Percentiles rank a stretch among this genome's conserved stretches.
Evolutionary conservation across 2,113 vertebrate genomes (phyloP).

Genomic region (Zosterops hypoxanthus): DNA sequence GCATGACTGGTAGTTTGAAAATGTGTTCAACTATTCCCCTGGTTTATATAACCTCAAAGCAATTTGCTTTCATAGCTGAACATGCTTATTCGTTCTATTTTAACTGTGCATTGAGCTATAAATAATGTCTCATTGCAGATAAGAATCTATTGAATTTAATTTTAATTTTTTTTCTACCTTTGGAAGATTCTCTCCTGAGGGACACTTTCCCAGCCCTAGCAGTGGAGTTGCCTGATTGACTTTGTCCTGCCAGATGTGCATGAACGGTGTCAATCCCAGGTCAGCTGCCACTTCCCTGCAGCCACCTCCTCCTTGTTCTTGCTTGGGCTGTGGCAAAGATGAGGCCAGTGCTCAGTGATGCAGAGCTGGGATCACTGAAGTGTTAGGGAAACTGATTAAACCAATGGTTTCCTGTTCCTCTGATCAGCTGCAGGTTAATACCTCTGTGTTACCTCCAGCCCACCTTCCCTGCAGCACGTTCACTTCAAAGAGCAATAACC

Average conservation of each 20-base stretch:
- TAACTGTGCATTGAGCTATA: conserved; percentile 36
- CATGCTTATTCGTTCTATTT: conserved; percentile 29
- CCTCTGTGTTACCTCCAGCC: neutral
- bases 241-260: neutral
- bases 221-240: neutral
- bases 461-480: neutral
- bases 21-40: neutral
- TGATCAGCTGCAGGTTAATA: neutral
- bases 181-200: neutral
- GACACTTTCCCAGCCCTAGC: neutral
- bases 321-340: neutral
- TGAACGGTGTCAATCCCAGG: neutral
- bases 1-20: neutral
- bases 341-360: neutral
- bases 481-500: neutral
- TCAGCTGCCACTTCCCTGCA: neutral
- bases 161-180: neutral
- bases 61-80: conserved; percentile 45
- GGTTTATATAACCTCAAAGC: conserved; percentile 40
- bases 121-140: conserved; percentile 15
- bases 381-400: conserved; percentile 21
- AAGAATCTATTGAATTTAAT: neutral
- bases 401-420: neutral
- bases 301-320: neutral
- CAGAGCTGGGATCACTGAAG: neutral